phyloP scores from a whole-genome alignment of 2,888 invertebrate species.

The Gryllus longicercus region DNA sequence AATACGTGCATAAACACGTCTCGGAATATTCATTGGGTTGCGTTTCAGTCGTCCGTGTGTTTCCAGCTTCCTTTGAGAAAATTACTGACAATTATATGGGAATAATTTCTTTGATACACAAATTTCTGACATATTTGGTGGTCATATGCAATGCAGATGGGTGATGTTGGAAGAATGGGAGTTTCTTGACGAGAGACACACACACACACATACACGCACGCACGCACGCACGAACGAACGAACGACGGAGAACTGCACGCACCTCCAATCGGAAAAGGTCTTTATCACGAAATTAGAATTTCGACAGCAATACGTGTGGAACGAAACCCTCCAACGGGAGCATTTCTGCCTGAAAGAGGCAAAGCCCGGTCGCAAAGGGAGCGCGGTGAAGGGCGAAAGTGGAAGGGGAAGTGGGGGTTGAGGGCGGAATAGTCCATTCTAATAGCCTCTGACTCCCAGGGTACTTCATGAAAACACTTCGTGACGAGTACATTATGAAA shows the following conservation, averaged over 20 bases:
- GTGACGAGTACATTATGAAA: too few relatives aligned
- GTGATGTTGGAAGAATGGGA: neutral
- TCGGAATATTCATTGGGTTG: neutral
- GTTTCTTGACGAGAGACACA: neutral
- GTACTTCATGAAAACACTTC: too few relatives aligned
- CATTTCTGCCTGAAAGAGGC: neutral
- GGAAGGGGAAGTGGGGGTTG: too few relatives aligned
- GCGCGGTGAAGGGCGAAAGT: too few relatives aligned
- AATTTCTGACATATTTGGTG: slow-evolving; percentile 10
- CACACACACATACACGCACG: neutral
- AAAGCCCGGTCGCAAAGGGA: too few relatives aligned
- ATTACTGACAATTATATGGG: slow-evolving; percentile 1
- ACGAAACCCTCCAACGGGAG: neutral
- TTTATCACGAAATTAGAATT: slow-evolving; percentile 17
- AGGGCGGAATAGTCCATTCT: too few relatives aligned
- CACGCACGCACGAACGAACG: too few relatives aligned
- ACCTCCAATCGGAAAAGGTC: slow-evolving; percentile 2
- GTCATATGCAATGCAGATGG: neutral
- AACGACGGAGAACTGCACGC: neutral
- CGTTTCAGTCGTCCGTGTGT: neutral
- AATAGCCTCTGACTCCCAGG: too few relatives aligned
- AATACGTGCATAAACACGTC: neutral
- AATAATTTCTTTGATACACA: slow-evolving; percentile 6
- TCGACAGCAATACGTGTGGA: neutral
- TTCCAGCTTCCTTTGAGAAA: slow-evolving; percentile 1